Evolutionary conservation across 2,888 invertebrate genomes (phyloP).

Genomic region (Empis stercorea): DNA sequence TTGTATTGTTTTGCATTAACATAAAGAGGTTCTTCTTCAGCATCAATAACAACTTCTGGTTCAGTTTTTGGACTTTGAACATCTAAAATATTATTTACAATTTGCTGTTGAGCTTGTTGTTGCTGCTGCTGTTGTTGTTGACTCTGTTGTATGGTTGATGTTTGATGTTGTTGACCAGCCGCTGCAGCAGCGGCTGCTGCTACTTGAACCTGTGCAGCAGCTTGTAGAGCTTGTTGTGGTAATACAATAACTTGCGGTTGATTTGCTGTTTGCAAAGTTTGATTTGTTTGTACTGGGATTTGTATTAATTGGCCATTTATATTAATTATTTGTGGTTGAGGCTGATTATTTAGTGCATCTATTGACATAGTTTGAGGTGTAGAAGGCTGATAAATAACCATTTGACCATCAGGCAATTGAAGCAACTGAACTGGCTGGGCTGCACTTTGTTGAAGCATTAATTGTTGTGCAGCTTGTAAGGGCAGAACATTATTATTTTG

Average conservation of each 20-base stretch:
- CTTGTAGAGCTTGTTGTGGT: conserved; percentile 19
- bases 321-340: conserved; percentile 46
- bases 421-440: conserved; percentile 57
- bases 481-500: conserved; percentile 25
- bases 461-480: conserved; percentile 26
- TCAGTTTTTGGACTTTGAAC: conserved; percentile 20
- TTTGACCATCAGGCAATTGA: conserved; percentile 86
- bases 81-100: conserved; percentile 10
- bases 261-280: conserved; percentile 9
- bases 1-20: conserved; percentile 98
- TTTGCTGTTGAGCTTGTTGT: conserved; percentile 11
- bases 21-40: conserved; percentile 89
- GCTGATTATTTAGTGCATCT: conserved; percentile 33
- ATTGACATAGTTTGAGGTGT: conserved; percentile 35
- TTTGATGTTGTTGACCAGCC: conserved; percentile 16
- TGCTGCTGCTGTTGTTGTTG: conserved; percentile 16
- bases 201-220: conserved; percentile 16
- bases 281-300: conserved; percentile 23
- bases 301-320: conserved; percentile 36
- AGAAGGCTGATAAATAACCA: conserved; percentile 66
- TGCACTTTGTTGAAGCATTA: conserved; percentile 30
- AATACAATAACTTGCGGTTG: conserved; percentile 19
- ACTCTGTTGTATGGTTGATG: neutral
- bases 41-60: conserved; percentile 26
- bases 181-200: conserved; percentile 14